Base-by-base conservation (phyloP, 2,888 invertebrate genomes). In the Drosophila macrospina region DNA sequence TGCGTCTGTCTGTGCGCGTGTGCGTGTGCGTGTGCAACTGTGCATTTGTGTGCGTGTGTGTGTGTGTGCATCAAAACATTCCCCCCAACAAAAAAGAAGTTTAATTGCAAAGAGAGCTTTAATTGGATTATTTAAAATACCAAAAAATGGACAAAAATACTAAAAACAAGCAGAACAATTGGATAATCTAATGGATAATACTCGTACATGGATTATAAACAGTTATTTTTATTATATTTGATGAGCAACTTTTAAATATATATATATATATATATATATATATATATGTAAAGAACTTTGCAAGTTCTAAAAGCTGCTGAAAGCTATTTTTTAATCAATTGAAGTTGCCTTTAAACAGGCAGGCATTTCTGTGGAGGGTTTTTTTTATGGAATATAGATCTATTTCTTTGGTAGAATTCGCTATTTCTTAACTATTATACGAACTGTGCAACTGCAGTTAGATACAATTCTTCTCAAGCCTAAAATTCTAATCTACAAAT, bases 181-280 rank as follows among this genome's bases (percentile, higher is more conserved):
- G 83, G 80, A 79, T 74, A 20, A 61, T 60, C 57, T 24, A 34
- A 55, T 56, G 75, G 70, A 70, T 76, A 74, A 42, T 41, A 13
- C 57, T 30, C 42, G 6, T 13, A 62, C 8, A 8, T 48, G 69
- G 37, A 44, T 42, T 44, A 55, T 16, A 30, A 24, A 42, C 42
- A 42, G n/a, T 11, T 55, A 20, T 26, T 26, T 42, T 55, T 20
- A 26, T 26, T 37, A 24, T 37, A 13, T 6, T 51, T 10, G 26
- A 15, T 7, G 24, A 26, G 15, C 10, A 15, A n/a, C n/a, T n/a
- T n/a, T n/a, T n/a, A n/a, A n/a, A n/a, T n/a, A n/a, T n/a, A n/a
- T n/a, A n/a, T n/a, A n/a, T n/a, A n/a, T n/a, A n/a, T n/a, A n/a
- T n/a, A n/a, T n/a, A n/a, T n/a, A n/a, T n/a, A n/a, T n/a, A n/a